phyloP scores from a whole-genome alignment of 2,888 invertebrate species.

The Crossocerus cetratus region DNA sequence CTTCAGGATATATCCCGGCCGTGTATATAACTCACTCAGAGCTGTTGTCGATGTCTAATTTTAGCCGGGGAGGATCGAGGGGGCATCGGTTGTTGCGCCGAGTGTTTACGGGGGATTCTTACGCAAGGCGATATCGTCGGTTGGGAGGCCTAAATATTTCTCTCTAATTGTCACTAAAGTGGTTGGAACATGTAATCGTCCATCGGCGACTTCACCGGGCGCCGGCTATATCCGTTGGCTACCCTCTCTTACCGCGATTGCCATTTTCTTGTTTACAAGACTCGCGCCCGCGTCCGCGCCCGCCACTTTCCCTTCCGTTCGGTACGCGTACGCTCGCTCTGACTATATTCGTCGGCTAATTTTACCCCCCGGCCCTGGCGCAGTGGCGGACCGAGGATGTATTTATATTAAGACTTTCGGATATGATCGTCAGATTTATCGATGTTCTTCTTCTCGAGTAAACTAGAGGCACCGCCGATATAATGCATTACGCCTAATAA shows the following conservation, averaged over 20 bases:
- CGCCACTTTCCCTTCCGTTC: background rate
- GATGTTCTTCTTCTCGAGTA: constrained; percentile 3
- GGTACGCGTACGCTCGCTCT: background rate
- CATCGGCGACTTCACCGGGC: background rate
- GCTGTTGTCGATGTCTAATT: background rate
- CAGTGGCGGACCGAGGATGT: background rate
- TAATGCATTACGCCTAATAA: too few species aligned
- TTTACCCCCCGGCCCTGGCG: background rate
- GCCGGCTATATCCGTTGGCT: background rate
- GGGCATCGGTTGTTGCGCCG: background rate
- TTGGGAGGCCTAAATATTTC: constrained; percentile 2
- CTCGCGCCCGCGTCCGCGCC: too few species aligned
- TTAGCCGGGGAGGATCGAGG: background rate
- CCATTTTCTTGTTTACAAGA: background rate
- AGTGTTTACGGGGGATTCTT: background rate
- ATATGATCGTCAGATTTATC: constrained; percentile 11
- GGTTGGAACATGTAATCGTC: background rate
- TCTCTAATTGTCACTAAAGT: constrained; percentile 2
- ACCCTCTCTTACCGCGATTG: background rate
- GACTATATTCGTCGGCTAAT: too few species aligned
- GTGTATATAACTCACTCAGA: too few species aligned
- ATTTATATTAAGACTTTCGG: constrained; percentile 7
- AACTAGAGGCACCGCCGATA: background rate
- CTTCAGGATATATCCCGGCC: too few species aligned
- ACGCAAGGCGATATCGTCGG: background rate